These are phyloP conservation scores for Lerista edwardsae DNA, from an alignment of 2,797 vertebrate genomes.

Conservation along the genomic window DNA sequence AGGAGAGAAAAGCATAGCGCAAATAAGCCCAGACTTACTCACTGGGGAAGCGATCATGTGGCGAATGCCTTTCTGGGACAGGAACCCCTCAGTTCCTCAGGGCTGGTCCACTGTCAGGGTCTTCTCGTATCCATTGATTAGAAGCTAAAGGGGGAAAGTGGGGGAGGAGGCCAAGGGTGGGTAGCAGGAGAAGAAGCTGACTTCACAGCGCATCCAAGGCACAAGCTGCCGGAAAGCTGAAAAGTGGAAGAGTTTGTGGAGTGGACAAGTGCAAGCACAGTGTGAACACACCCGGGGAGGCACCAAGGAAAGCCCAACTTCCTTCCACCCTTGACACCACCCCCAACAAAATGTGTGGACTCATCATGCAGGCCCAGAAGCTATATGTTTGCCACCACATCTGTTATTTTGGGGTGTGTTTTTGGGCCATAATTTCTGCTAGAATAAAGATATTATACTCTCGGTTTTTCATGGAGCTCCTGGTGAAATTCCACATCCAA, in stretches of 20 bases:
- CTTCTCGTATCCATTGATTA: background rate
- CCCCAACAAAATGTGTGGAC: no score
- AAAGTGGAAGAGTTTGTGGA: slow-evolving; percentile 50
- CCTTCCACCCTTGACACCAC: no score
- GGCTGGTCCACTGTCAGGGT: background rate
- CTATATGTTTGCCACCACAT: no score
- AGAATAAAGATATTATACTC: no score
- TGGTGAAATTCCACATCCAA: no score
- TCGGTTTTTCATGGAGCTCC: no score
- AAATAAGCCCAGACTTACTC: background rate
- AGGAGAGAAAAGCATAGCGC: background rate
- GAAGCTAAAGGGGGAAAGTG: background rate
- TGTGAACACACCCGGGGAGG: slow-evolving; percentile 13
- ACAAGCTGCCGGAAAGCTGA: background rate
- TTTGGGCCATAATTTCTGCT: no score
- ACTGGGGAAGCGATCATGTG: background rate
- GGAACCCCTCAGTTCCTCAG: no score
- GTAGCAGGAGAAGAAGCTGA: background rate
- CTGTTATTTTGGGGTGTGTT: no score
- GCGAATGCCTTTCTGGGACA: no score
- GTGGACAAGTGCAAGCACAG: slow-evolving; percentile 10
- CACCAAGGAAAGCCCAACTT: slow-evolving; percentile 16
- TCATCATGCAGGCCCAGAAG: no score
- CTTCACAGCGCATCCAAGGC: background rate
- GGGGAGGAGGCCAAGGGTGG: accelerated